These are phyloP conservation scores for Calypte anna DNA, from an alignment of 2,113 vertebrate genomes.

Conservation along the genomic window DNA sequence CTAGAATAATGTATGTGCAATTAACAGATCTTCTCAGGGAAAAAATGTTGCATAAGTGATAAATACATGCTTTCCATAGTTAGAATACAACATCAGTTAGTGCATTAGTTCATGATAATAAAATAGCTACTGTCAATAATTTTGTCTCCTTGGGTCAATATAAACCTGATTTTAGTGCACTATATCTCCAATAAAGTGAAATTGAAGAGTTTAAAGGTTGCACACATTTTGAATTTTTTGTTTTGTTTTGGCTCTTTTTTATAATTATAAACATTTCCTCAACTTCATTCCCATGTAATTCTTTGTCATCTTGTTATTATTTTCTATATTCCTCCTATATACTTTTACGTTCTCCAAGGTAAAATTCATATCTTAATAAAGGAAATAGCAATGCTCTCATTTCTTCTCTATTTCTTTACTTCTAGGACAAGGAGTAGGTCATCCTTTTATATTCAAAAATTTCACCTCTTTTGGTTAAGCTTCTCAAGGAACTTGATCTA, in stretches of 20 bases:
- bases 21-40: neutral
- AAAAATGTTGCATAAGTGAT: neutral
- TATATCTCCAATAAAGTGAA: neutral
- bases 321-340: neutral
- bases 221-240: accelerated
- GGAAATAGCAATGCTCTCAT: neutral
- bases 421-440: neutral
- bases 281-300: neutral
- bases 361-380: neutral
- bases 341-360: neutral
- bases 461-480: neutral
- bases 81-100: neutral
- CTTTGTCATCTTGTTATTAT: neutral
- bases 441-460: neutral
- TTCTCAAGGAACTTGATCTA: neutral
- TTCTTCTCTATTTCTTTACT: neutral
- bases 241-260: neutral
- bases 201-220: neutral
- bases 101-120: neutral
- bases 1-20: neutral
- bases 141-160: neutral
- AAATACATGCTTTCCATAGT: neutral
- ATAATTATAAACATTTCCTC: neutral
- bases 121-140: neutral
- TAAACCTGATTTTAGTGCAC: neutral